phyloP scores from a whole-genome alignment of 2,797 vertebrate species.

The Fratercula arctica region DNA sequence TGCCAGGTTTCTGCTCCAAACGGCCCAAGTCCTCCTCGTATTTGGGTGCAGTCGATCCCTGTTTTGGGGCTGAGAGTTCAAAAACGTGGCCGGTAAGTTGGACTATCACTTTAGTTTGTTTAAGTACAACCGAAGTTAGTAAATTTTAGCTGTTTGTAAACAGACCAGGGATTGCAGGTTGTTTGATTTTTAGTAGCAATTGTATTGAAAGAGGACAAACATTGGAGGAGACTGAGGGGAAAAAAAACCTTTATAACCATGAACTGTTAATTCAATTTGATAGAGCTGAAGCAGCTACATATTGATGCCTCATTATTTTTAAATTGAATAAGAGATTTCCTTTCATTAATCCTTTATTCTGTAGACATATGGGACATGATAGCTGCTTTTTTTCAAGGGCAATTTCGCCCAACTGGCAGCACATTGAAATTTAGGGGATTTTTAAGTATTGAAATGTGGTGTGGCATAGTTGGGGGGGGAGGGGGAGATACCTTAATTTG shows the following conservation, averaged over 20 bases:
- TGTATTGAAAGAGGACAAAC: not conserved
- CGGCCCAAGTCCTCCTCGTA: fast-evolving
- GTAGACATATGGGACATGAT: not conserved
- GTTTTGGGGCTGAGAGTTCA: not conserved
- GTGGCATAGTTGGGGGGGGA: not conserved
- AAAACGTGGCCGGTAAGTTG: fast-evolving
- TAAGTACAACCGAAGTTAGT: not conserved
- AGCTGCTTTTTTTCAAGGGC: not conserved
- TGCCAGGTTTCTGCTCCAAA: not conserved
- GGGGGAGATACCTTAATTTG: not conserved
- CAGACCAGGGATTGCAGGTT: not conserved
- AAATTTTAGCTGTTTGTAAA: not conserved
- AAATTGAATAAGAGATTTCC: slow-evolving; percentile 7
- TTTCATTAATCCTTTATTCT: slow-evolving; percentile 33
- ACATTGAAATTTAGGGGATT: not conserved
- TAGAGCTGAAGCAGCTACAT: slow-evolving; percentile 1
- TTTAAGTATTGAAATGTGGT: not conserved
- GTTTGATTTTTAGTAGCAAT: not conserved
- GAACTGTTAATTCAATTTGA: slow-evolving; percentile 19
- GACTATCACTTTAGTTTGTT: not conserved
- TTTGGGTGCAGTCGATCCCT: fast-evolving
- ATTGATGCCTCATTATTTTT: slow-evolving; percentile 44
- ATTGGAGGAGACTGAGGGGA: not conserved
- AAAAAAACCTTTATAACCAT: not conserved
- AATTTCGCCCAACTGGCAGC: not conserved